Evolutionary conservation across 2,888 invertebrate species (phyloP).

Genomic region (Timema cristinae): DNA sequence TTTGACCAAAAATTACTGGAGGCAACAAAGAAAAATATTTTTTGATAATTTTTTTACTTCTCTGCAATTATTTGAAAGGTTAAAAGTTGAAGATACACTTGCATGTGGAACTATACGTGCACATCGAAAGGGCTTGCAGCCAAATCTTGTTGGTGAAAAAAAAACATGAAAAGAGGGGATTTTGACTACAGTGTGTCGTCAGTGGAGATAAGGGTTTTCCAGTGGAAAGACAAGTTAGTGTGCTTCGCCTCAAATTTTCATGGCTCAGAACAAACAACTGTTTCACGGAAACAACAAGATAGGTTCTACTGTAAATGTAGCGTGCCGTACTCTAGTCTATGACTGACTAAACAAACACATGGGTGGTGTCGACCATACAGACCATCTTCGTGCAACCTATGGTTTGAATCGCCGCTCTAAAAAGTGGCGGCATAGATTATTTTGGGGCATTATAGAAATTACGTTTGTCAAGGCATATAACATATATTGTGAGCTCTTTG

Average conservation of each 20-base stretch:
- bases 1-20: slow-evolving; percentile 21
- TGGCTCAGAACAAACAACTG: slow-evolving; percentile 24
- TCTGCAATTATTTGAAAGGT: slow-evolving; percentile 24
- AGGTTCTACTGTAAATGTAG: slow-evolving; percentile 22
- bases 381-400: slow-evolving; percentile 27
- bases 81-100: slow-evolving; percentile 23
- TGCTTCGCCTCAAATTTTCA: slow-evolving; percentile 27
- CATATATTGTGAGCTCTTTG: slow-evolving; percentile 24
- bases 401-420: slow-evolving; percentile 28
- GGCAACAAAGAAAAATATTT: slow-evolving; percentile 11
- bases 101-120: slow-evolving; percentile 28
- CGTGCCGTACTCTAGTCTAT: slow-evolving; percentile 30
- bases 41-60: slow-evolving; percentile 31
- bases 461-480: slow-evolving; percentile 33
- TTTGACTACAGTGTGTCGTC: slow-evolving; percentile 28
- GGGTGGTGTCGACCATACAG: slow-evolving; percentile 33
- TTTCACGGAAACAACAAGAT: slow-evolving; percentile 20
- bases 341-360: slow-evolving; percentile 34
- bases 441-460: slow-evolving; percentile 34
- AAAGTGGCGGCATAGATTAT: slow-evolving; percentile 38
- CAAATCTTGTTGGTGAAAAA: slow-evolving; percentile 24
- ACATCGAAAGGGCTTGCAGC: slow-evolving; percentile 24
- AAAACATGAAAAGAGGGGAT: slow-evolving; percentile 32
- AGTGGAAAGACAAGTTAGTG: slow-evolving; percentile 29
- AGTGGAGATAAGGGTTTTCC: slow-evolving; percentile 24